Evolutionary conservation across 2,113 vertebrate species (phyloP).

Genomic region (Climacteris rufus): DNA sequence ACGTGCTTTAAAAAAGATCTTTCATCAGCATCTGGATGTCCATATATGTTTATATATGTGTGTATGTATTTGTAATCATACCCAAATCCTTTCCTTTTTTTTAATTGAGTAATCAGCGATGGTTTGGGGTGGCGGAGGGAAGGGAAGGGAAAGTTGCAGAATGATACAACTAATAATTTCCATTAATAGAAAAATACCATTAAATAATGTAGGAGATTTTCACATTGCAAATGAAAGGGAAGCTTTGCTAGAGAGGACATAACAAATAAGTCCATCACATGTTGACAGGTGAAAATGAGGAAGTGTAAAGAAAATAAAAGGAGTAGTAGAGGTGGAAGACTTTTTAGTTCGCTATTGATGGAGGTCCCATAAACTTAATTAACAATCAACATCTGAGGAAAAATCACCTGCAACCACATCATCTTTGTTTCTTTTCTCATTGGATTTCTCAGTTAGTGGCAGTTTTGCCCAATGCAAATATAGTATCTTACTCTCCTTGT

Average conservation of each 20-base stretch:
- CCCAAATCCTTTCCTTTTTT: background rate
- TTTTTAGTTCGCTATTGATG: conserved; percentile 37
- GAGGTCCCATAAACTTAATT: conserved; percentile 58
- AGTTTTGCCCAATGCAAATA: background rate
- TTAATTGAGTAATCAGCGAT: background rate
- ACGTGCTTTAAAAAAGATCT: background rate
- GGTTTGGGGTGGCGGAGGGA: background rate
- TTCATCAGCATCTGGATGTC: background rate
- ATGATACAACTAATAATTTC: background rate
- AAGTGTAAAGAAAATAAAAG: conserved; percentile 45
- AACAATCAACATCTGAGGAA: conserved; percentile 45
- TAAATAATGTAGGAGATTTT: conserved; percentile 38
- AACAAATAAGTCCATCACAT: conserved; percentile 55
- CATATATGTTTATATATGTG: background rate
- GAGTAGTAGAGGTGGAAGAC: conserved; percentile 54
- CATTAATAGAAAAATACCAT: conserved; percentile 27
- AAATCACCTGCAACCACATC: background rate
- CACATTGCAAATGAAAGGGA: conserved; percentile 49
- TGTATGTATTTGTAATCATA: background rate
- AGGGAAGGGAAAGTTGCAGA: background rate
- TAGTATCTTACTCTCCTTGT: background rate
- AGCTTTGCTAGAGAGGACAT: conserved; percentile 6
- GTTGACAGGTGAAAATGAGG: conserved; percentile 72
- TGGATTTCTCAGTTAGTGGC: background rate
- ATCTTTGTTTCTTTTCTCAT: conserved; percentile 19